Percentiles rank a stretch among this genome's conserved stretches.
Evolutionary conservation across 1,140 invertebrate species (phyloP).

Genomic region (Paramacrobiotus metropolitanus): DNA sequence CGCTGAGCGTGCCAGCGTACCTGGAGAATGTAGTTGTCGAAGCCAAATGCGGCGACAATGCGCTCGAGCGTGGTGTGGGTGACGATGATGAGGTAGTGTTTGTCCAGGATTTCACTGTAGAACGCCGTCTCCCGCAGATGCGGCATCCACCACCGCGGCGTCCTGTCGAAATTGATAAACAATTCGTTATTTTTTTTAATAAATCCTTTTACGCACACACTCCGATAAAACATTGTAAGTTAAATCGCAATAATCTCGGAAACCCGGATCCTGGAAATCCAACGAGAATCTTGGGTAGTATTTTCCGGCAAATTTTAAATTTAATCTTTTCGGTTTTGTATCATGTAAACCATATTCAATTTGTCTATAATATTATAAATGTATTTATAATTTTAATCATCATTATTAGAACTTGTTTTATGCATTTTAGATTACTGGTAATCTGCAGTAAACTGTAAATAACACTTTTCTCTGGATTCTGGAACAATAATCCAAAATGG

Average conservation of each 20-base stretch:
- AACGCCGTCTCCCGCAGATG: slow-evolving; percentile 24
- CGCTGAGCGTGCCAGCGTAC: slow-evolving; percentile 23
- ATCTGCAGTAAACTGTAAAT: too few relatives aligned
- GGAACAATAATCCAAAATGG: neutral
- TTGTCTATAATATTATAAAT: too few relatives aligned
- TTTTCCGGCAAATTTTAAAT: neutral
- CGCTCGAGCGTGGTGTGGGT: slow-evolving; percentile 53
- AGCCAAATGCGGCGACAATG: slow-evolving; percentile 70
- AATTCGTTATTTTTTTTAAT: neutral
- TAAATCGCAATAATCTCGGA: neutral
- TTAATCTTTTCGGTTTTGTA: too few relatives aligned
- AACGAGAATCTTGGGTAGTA: too few relatives aligned
- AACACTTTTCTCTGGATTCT: neutral
- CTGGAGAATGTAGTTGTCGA: slow-evolving; percentile 81
- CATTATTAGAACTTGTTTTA: too few relatives aligned
- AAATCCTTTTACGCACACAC: neutral
- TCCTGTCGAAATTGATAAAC: slow-evolving; percentile 12
- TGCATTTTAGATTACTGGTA: too few relatives aligned
- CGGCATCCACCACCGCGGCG: slow-evolving; percentile 15
- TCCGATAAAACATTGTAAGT: neutral
- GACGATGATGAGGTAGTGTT: slow-evolving; percentile 39
- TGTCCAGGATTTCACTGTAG: slow-evolving; percentile 75
- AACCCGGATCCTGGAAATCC: too few relatives aligned
- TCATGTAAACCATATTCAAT: too few relatives aligned
- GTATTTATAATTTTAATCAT: too few relatives aligned